Conservation (phyloP, 2,797 vertebrate genomes). For the Danio choprae region DNA sequence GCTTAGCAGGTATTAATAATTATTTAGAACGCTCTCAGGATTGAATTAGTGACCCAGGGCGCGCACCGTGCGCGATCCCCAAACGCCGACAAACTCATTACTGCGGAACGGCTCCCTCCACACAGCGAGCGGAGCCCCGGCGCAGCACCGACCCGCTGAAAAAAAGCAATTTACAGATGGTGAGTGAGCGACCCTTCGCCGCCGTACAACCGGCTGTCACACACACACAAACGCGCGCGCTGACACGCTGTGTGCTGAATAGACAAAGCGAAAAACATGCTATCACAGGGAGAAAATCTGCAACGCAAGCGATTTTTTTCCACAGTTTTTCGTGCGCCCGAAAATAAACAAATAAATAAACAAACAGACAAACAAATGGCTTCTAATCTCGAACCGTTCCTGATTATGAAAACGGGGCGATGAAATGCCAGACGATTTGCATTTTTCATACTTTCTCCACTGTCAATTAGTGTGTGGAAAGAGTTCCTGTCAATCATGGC, state of each 20-base stretch:
- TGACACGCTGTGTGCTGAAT: conserved; percentile 80
- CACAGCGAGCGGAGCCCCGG: conserved; percentile 38
- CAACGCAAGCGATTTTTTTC: conserved; percentile 74
- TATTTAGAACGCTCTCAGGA: conserved; percentile 77
- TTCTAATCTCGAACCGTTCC: conserved; percentile 53
- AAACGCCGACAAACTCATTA: conserved; percentile 56
- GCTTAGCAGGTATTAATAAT: conserved; percentile 80
- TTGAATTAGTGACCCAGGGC: conserved; percentile 80
- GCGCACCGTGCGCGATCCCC: conserved; percentile 55
- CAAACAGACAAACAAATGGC: conserved; percentile 61
- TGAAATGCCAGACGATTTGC: neutral
- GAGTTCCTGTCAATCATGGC: conserved; percentile 57
- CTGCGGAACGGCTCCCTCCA: conserved; percentile 49
- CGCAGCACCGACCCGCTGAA: conserved; percentile 57
- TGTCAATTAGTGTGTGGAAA: conserved; percentile 58
- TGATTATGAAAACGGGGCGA: conserved; percentile 42
- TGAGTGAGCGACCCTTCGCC: conserved; percentile 68
- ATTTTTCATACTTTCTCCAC: conserved; percentile 34
- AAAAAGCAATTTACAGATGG: conserved; percentile 79
- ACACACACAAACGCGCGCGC: conserved; percentile 56
- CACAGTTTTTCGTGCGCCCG: conserved; percentile 68
- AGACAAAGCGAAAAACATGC: conserved; percentile 81
- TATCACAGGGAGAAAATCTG: conserved; percentile 80
- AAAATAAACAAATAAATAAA: conserved; percentile 76
- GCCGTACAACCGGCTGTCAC: conserved; percentile 68